These are phyloP conservation scores for Nasonia giraulti DNA, from an alignment of 1,140 invertebrate genomes.

Conservation along the genomic window DNA sequence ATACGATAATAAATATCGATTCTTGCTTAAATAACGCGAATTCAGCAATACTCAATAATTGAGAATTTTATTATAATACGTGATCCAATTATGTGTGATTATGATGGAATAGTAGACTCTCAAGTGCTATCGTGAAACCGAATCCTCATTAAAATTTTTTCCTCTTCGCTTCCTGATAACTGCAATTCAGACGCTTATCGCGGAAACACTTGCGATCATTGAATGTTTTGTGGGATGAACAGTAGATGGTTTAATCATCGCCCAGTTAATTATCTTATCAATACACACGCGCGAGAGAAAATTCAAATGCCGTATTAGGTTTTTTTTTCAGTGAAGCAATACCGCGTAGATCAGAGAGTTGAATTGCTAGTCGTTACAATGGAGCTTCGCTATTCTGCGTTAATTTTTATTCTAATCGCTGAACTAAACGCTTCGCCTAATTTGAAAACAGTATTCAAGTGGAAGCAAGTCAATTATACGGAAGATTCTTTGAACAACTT, in stretches of 20 bases:
- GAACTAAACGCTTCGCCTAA: not conserved
- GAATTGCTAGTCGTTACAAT: not conserved
- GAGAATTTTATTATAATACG: too few species aligned
- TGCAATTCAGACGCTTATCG: not conserved
- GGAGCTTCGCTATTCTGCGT: not conserved
- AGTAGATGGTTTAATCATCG: not conserved
- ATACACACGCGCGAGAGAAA: not conserved
- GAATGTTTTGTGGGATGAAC: not conserved
- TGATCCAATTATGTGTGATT: not conserved
- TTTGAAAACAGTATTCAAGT: not conserved
- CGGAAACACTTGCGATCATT: not conserved
- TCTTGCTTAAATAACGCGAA: too few species aligned
- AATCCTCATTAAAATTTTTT: not conserved
- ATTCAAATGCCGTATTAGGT: too few species aligned
- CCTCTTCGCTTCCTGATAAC: not conserved
- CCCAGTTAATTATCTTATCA: not conserved
- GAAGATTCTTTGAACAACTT: not conserved
- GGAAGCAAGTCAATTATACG: slow-evolving; percentile 5
- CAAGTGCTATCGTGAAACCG: not conserved
- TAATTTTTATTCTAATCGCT: not conserved
- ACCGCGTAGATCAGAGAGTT: not conserved
- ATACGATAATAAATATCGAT: too few species aligned
- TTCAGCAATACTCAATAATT: too few species aligned
- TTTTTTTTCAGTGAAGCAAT: not conserved
- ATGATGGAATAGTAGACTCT: too few species aligned